A percentile compares a stretch with the other conserved stretches of the same genome.
These are phyloP conservation scores for Smithornis capensis DNA, from an alignment of 2,113 vertebrate genomes.

Conservation along the genomic window DNA sequence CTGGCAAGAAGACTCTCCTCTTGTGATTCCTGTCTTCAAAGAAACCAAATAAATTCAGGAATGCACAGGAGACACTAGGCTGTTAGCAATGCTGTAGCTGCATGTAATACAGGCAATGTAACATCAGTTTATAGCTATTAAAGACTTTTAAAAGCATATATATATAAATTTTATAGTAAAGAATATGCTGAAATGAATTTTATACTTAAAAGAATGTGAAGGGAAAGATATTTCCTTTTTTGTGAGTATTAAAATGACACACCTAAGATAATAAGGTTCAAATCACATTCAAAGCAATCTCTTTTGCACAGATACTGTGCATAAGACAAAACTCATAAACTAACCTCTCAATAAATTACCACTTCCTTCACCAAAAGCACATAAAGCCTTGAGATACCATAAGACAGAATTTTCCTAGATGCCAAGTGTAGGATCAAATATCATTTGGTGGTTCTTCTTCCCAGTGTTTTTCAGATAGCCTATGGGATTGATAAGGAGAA, in stretches of 20 bases:
- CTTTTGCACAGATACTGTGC: background rate
- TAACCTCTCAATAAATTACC: background rate
- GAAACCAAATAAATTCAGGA: slow-evolving; percentile 15
- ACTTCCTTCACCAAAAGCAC: background rate
- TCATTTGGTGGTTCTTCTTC: background rate
- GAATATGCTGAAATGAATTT: background rate
- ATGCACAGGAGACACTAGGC: background rate
- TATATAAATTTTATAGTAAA: background rate
- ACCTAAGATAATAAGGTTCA: background rate
- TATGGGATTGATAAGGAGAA: background rate
- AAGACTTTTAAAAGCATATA: background rate
- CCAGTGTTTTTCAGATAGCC: background rate
- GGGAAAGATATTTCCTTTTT: background rate
- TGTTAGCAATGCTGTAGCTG: background rate
- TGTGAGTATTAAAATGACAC: background rate
- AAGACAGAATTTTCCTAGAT: background rate
- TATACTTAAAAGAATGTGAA: background rate
- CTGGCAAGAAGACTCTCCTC: background rate
- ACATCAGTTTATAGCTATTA: background rate
- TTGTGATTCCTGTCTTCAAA: slow-evolving; percentile 9
- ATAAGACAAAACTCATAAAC: background rate
- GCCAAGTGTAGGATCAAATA: background rate
- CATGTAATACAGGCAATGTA: background rate
- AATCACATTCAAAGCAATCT: background rate
- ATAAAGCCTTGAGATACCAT: background rate